Evolutionary conservation across 2,113 vertebrate species (phyloP).

Genomic region (Sinocyclocheilus anophthalmus): DNA sequence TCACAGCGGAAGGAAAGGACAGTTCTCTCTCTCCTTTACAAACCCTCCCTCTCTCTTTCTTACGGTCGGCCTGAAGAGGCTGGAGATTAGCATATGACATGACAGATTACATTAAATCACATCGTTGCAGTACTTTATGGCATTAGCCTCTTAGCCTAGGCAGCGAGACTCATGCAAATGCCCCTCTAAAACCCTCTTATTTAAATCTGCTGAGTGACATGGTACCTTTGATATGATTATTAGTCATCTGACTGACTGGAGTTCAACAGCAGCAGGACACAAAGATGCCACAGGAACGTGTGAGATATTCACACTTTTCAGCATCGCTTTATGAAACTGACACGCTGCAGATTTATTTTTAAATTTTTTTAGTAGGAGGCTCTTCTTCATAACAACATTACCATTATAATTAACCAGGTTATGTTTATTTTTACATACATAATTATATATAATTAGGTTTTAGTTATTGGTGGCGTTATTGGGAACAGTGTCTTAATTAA

Average conservation of each 20-base stretch:
- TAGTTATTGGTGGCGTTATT: not conserved
- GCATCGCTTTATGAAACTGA: constrained; percentile 78
- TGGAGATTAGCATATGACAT: constrained; percentile 99
- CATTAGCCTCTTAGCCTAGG: constrained; percentile 98
- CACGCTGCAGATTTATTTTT: constrained; percentile 62
- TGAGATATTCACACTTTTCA: constrained; percentile 87
- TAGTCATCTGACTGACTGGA: constrained; percentile 95
- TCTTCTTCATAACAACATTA: not conserved
- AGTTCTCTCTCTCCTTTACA: constrained; percentile 83
- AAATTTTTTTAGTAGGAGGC: no score
- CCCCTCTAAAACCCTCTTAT: constrained; percentile 95
- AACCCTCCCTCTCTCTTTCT: constrained; percentile 80
- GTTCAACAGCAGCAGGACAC: constrained; percentile 92
- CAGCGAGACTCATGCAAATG: constrained; percentile 95
- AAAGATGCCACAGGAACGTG: constrained; percentile 88
- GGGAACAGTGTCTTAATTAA: not conserved
- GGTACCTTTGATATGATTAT: constrained; percentile 99
- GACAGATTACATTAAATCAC: constrained; percentile 99
- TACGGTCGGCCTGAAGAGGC: constrained; percentile 88
- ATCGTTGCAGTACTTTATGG: constrained; percentile 92
- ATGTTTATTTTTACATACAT: not conserved
- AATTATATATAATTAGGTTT: not conserved
- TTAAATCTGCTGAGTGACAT: constrained; percentile 98
- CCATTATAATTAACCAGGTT: not conserved
- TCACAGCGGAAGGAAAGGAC: constrained; percentile 72